Conservation (phyloP, 1,140 invertebrate species). For the Listronotus oregonensis region DNA sequence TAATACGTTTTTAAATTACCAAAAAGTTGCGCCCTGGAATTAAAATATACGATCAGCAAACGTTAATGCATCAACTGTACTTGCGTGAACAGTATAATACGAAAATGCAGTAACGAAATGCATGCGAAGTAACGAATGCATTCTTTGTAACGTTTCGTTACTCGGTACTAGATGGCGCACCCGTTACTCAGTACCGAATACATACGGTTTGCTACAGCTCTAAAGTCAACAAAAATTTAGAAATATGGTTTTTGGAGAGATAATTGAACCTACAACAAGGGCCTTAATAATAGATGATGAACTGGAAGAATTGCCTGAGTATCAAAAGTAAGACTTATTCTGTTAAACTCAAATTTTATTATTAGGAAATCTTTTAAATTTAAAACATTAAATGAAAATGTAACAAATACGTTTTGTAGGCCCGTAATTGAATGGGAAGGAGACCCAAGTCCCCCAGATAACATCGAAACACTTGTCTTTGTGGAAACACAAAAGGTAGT, state of each 20-base stretch:
- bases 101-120: too few species aligned
- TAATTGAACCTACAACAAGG: constrained; percentile 49
- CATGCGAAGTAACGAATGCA: too few species aligned
- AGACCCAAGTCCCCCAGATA: constrained; percentile 21
- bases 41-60: too few species aligned
- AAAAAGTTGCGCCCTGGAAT: too few species aligned
- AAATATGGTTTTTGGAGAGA: constrained; percentile 52
- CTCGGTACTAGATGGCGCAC: too few species aligned
- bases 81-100: too few species aligned
- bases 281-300: constrained; percentile 48
- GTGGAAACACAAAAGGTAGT: constrained; percentile 41
- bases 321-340: constrained; percentile 36
- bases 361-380: not conserved
- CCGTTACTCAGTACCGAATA: too few species aligned
- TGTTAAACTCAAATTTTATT: constrained; percentile 5
- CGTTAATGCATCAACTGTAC: too few species aligned
- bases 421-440: constrained; percentile 41
- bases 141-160: too few species aligned
- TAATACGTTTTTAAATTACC: too few species aligned
- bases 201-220: too few species aligned
- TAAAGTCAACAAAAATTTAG: not conserved
- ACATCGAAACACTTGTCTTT: constrained; percentile 43
- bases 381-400: not conserved
- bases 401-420: constrained; percentile 19
- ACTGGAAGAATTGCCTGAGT: constrained; percentile 41